Evolutionary conservation across 92 coral and sea anemone genomes (phyloP).

Genomic region (Meandrina meandrites): DNA sequence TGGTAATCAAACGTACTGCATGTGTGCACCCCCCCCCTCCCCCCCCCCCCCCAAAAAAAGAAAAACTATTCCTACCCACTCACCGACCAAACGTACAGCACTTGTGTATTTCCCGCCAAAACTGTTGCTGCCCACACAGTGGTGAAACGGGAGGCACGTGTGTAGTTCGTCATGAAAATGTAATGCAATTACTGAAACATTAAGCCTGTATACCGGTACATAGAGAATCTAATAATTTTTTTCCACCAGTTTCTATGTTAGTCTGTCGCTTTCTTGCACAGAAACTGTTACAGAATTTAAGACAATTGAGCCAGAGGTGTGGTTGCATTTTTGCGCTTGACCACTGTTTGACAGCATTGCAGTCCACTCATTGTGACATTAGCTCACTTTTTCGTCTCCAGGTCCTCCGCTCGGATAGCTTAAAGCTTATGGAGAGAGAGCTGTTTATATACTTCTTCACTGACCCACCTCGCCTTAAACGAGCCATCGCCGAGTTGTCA

Average conservation of each 20-base stretch:
- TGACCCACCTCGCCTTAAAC: constrained; percentile 82
- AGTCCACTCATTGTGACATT: neutral
- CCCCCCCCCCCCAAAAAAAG: too few species aligned
- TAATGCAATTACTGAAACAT: too few species aligned
- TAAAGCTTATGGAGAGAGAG: constrained; percentile 89
- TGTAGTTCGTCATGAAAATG: neutral
- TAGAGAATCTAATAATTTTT: too few species aligned
- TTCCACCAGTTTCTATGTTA: too few species aligned
- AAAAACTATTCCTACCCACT: too few species aligned
- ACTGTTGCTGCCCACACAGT: neutral
- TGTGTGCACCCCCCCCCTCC: neutral
- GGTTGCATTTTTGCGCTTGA: neutral
- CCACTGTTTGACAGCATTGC: neutral
- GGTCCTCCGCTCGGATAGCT: constrained; percentile 90
- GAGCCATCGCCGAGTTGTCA: constrained; percentile 87
- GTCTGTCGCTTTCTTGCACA: too few species aligned
- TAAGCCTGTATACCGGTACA: too few species aligned
- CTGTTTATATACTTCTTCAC: constrained; percentile 90
- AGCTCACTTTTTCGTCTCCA: constrained; percentile 32
- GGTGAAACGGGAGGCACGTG: neutral
- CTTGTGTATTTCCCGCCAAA: neutral
- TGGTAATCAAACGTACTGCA: neutral
- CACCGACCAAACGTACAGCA: neutral
- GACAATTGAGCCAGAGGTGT: neutral
- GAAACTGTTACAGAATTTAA: too few species aligned